phyloP scores from a whole-genome alignment of 2,113 vertebrate genomes.

The Laterallus jamaicensis region DNA sequence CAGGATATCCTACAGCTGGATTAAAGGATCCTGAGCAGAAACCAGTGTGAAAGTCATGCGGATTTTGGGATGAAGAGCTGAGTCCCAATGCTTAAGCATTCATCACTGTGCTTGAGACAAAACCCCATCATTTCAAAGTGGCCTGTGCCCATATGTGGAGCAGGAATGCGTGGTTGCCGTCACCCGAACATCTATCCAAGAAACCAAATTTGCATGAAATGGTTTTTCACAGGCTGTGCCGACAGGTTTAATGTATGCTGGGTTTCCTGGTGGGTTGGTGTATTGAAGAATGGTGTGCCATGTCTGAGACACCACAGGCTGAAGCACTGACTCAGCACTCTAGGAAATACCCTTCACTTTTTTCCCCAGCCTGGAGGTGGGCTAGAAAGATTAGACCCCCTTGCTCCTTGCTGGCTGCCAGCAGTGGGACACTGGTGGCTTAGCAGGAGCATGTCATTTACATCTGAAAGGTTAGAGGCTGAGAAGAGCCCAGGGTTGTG shows the following conservation, averaged over 20 bases:
- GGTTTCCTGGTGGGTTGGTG: not conserved
- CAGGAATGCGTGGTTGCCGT: not conserved
- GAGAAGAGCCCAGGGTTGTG: not conserved
- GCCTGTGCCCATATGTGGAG: rapidly evolving
- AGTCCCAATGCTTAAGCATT: not conserved
- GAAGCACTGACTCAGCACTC: not conserved
- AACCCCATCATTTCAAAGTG: not conserved
- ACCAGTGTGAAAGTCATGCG: not conserved
- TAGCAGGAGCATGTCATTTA: not conserved
- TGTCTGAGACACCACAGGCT: not conserved
- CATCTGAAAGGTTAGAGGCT: not conserved
- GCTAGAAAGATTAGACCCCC: not conserved
- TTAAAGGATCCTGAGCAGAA: not conserved
- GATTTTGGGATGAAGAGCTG: not conserved
- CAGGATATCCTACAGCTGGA: not conserved
- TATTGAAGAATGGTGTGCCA: not conserved
- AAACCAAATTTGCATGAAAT: not conserved
- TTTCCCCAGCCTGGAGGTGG: not conserved
- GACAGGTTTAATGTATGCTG: rapidly evolving
- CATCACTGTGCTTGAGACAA: not conserved
- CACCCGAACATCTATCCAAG: rapidly evolving
- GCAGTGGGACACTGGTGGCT: not conserved
- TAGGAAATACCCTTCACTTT: not conserved
- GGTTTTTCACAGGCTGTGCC: not conserved
- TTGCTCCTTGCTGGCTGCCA: not conserved